Evolutionary conservation across 1,140 invertebrate species (phyloP), one percentile per base, ranked within the genome.

Genomic region (Muscidifurax raptorellus): DNA sequence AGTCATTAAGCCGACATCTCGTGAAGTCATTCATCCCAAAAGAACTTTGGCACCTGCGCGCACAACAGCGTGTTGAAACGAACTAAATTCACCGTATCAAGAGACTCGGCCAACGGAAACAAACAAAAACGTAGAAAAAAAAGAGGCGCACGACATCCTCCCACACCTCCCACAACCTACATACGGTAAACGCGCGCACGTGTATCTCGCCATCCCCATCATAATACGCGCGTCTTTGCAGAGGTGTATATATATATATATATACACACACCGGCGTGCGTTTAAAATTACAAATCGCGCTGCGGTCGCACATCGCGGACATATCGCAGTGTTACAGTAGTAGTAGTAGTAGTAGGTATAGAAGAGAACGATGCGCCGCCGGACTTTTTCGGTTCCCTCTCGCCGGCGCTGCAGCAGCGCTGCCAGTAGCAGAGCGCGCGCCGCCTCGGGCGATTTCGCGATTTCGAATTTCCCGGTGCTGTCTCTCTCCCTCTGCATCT

Each of bases 261-360:
- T n/a, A n/a, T n/a, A n/a, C n/a, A 22, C 18, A 59, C 5, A n/a
- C 66, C 66, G 66, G 66, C 52, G 6, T 27, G 25, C 84, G 86
- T 88, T 88, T 88, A 88, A 88, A 88, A 88, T 88, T 86, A 88
- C 86, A 86, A 87, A 87, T 87, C 78, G 86, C 80, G n/a, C 47
- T 18, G 67, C 78, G 72, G 72, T 32, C 44, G 15, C 25, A 25
- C 44, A 59, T 28, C 71, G 27, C 30, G 64, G 15, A 18, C 28
- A 66, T 10, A 12, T 36, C 36, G 36, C 36, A n/a, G n/a, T n/a
- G n/a, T n/a, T n/a, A n/a, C n/a, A n/a, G n/a, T n/a, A n/a, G n/a
- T n/a, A n/a, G n/a, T n/a, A n/a, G n/a, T n/a, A n/a, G n/a, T n/a
- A n/a, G n/a, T n/a, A n/a, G n/a, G n/a, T n/a, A n/a, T n/a, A n/a